Percentiles rank a stretch among this genome's conserved stretches.
Evolutionary conservation across 30 jellyfish, hydroid and myxozoan species (phyloP).

Genomic region (Catostylus mosaicus): DNA sequence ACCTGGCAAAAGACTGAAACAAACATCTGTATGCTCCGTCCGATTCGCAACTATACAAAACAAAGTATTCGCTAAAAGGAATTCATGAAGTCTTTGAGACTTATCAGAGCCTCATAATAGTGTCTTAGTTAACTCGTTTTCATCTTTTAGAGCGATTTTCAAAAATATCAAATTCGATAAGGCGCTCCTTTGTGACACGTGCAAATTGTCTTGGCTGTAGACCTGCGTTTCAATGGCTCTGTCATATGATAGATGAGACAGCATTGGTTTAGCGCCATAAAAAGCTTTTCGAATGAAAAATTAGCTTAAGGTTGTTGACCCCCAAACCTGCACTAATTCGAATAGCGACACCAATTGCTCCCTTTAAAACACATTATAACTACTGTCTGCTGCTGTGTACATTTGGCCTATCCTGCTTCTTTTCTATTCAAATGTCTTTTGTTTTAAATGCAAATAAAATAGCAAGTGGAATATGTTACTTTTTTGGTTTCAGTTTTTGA

Average conservation of each 20-base stretch:
- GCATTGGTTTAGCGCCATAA: neutral
- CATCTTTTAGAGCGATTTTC: neutral
- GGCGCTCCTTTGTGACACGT: too few relatives aligned
- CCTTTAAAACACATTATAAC: neutral
- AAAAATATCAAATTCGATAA: neutral
- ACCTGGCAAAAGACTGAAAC: too few relatives aligned
- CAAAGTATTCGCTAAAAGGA: neutral
- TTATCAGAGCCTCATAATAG: neutral
- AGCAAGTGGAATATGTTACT: neutral
- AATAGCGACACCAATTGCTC: slow-evolving; percentile 2
- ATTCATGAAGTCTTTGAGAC: neutral
- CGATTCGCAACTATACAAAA: too few relatives aligned
- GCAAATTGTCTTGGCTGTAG: too few relatives aligned
- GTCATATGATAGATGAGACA: neutral
- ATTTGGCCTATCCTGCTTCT: neutral
- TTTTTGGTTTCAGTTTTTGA: slow-evolving; percentile 21
- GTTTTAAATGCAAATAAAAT: neutral
- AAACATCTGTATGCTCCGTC: too few relatives aligned
- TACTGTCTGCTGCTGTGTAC: slow-evolving; percentile 2
- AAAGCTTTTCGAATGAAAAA: neutral
- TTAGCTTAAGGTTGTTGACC: slow-evolving; percentile 1
- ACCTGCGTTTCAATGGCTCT: neutral
- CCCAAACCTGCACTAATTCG: slow-evolving; percentile 4
- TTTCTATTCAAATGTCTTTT: neutral
- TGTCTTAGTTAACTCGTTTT: slow-evolving; percentile 1